Evolutionary conservation across 2,888 invertebrate genomes (phyloP).

Genomic region (Petrolisthes cinctipes): DNA sequence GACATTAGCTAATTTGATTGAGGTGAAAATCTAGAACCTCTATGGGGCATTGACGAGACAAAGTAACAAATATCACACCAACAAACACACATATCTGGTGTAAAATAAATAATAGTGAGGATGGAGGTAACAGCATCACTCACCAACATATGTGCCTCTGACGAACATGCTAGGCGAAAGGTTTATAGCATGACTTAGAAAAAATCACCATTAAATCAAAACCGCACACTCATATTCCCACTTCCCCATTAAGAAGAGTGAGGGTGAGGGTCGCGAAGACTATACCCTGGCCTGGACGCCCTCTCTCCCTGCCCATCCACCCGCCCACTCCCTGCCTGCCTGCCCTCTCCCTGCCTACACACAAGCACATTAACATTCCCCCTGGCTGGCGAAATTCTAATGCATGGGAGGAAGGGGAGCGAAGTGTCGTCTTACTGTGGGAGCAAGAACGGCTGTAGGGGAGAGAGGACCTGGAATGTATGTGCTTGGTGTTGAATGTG

Average conservation of each 20-base stretch:
- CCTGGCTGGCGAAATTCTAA: constrained; percentile 31
- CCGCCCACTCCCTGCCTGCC: background rate
- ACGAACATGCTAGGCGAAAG: too few species aligned
- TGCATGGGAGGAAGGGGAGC: constrained; percentile 7
- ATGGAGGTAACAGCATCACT: too few species aligned
- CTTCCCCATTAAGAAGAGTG: background rate
- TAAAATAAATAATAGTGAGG: too few species aligned
- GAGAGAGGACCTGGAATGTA: background rate
- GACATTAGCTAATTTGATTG: too few species aligned
- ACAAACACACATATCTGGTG: too few species aligned
- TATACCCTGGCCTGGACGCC: background rate
- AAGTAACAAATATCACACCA: too few species aligned
- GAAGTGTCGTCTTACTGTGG: background rate
- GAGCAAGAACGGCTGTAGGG: background rate
- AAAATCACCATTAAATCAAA: too few species aligned
- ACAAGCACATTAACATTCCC: constrained; percentile 30
- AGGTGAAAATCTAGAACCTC: too few species aligned
- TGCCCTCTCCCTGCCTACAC: background rate
- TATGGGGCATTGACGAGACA: too few species aligned
- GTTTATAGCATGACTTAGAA: too few species aligned
- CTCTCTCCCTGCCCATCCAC: constrained; percentile 1
- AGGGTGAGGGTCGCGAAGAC: too few species aligned
- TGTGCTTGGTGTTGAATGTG: constrained; percentile 13
- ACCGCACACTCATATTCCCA: background rate
- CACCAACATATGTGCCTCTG: too few species aligned